Evolutionary conservation across 2,113 vertebrate genomes (phyloP), one percentile per base, ranked within the genome.

Genomic region (Chloropsis hardwickii): DNA sequence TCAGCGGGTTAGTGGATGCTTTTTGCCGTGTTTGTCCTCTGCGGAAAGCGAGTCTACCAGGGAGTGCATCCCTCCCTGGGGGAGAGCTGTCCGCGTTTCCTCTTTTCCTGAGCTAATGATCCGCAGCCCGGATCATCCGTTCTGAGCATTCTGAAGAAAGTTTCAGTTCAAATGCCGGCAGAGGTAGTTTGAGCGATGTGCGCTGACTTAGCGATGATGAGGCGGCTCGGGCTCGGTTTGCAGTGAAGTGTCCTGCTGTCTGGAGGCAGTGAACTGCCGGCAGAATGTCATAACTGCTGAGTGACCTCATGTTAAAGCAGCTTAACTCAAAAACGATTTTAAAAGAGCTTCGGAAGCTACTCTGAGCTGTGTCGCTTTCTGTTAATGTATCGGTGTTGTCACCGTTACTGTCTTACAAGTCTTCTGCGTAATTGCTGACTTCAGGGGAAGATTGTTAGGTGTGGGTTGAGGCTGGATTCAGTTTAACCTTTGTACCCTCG

Each of bases 31-130:
- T 40, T 23, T 19, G 39, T 27, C 11, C 51, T 12, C 33, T 37
- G 27, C 9, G 8, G 6, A 21, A 53, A 80, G 29, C 21, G 5
- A 5, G n/a, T 5, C 22, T 61, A 0, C 14, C 7, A 5, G 16
- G 40, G 21, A 20, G 12, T 16, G 44, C 5, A 3, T 40, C 14
- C 6, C 14, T 62, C 39, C 37, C 8, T 9, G 42, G 27, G 24
- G 29, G 35, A 64, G 50, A 60, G 3, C 44, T 42, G 0, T 27
- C 17, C 2, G 47, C 21, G 0, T 67, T 69, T 73, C 29, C 8
- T 45, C 21, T 18, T 64, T 35, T 9, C 20, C 45, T 33, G 56
- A 31, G 40, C 33, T 31, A 3, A 15, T 14, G 23, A 28, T 33
- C 22, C 24, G 35, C 44, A 4, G 62, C 25, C 9, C 5, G 5